Evolutionary conservation across 2,888 invertebrate species (phyloP).

Genomic region (Imbricaverruca yamaguchii): DNA sequence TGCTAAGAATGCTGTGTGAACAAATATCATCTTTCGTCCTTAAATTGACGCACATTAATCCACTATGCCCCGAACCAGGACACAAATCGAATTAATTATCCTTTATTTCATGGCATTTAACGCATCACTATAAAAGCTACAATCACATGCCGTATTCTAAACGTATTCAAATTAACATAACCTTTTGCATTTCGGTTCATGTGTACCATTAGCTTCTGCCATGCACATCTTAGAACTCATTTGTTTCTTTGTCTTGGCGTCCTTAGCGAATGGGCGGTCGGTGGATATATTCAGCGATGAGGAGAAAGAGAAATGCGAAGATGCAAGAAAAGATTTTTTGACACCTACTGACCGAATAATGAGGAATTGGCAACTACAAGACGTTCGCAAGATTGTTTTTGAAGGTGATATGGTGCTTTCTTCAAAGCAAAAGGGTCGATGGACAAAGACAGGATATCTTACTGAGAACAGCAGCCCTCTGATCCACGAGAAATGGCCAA

Average conservation of each 20-base stretch:
- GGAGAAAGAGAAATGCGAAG: background rate
- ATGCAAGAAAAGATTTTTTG: background rate
- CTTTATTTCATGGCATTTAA: no score
- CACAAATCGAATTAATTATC: no score
- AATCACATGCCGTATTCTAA: no score
- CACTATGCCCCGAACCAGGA: no score
- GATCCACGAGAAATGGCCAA: background rate
- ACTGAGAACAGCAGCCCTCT: background rate
- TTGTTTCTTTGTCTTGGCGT: background rate
- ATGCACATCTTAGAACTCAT: background rate
- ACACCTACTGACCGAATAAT: background rate
- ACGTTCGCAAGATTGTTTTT: background rate
- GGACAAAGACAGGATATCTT: background rate
- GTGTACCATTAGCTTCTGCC: no score
- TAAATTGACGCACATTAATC: no score
- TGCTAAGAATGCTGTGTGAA: no score
- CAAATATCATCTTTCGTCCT: no score
- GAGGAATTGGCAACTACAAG: background rate
- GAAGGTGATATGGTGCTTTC: slow-evolving; percentile 3
- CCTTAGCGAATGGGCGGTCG: background rate
- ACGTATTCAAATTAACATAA: no score
- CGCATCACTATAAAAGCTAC: no score
- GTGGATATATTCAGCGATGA: background rate
- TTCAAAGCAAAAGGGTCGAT: background rate
- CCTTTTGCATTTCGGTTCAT: no score